Evolutionary conservation across 1,140 invertebrate species (phyloP), one percentile per base, ranked within the genome.

Genomic region (Saccostrea glomerata): DNA sequence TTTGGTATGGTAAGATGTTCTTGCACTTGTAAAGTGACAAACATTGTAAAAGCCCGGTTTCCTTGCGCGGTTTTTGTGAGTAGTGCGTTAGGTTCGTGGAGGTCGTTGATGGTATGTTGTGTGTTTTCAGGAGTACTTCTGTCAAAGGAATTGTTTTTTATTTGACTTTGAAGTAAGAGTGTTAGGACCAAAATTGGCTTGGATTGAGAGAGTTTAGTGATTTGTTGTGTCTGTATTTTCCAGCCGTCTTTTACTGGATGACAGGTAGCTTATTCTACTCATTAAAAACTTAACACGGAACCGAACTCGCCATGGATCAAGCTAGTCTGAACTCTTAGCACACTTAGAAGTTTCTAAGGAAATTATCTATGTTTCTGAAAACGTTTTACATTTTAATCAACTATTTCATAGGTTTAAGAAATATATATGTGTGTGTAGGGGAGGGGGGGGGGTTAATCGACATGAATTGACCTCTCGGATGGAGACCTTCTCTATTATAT

Each of bases 1-100:
- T 77, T 77, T 30, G 70, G 70, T 77, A 77, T 12, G 70, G 70
- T 77, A 77, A 77, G 70, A 77, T 77, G 70, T 77, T 77, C 70
- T 77, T 30, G 70, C 70, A 77, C 70, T 77, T 77, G 25, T 15
- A 77, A 25, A 77, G 70, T 77, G 70, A 77, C 70, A 77, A 77
- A 77, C 70, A 77, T 77, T 77, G 70, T 77, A 77, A 77, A 77
- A 30, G 23, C 70, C 23, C 23, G 25, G 25, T 25, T 70, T 36
- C 23, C 70, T 9, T 30, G 23, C 70, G 5, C 23, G 25, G 70
- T 30, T 77, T 13, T 77, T 77, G 70, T 77, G 15, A 30, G 23
- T 30, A 36, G 70, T 77, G 70, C 15, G 70, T 30, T 25, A 77
- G 70, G 70, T 77, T 77, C 70, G 70, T 77, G 70, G 4, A 77